Evolutionary conservation across 2,797 vertebrate species (phyloP).

Genomic region (Nyctalus aviator): DNA sequence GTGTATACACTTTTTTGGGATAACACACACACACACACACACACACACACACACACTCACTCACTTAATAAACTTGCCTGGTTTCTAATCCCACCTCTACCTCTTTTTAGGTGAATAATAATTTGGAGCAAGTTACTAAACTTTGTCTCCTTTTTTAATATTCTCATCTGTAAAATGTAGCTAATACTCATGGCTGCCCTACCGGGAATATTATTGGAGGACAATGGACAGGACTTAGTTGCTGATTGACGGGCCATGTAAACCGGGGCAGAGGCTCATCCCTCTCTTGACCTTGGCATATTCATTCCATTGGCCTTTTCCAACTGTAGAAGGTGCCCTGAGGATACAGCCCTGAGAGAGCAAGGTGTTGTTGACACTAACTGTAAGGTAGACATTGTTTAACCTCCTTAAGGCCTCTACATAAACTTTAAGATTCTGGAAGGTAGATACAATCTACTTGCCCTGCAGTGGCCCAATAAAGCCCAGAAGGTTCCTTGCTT

Average conservation of each 20-base stretch:
- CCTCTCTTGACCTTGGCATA: neutral
- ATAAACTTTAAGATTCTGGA: neutral
- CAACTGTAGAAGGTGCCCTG: neutral
- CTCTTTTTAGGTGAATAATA: neutral
- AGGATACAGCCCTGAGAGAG: neutral
- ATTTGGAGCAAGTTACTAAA: neutral
- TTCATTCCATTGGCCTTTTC: neutral
- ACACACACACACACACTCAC: neutral
- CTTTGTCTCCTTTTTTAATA: neutral
- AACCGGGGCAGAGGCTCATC: neutral
- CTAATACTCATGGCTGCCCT: neutral
- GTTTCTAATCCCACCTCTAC: neutral
- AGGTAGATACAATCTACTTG: neutral
- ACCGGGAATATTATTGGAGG: neutral
- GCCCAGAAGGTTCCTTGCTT: neutral
- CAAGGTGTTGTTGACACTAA: neutral
- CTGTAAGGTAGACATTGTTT: neutral
- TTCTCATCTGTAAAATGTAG: neutral
- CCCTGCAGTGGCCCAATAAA: neutral
- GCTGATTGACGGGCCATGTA: neutral
- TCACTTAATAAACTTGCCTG: neutral
- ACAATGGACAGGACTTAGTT: neutral
- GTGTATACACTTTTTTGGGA: too few relatives aligned
- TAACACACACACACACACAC: too few relatives aligned
- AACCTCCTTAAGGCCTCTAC: neutral